Evolutionary conservation across 1,140 invertebrate genomes (phyloP), one percentile per base, ranked within the genome.

Genomic region (Ptiloglossa arizonensis): DNA sequence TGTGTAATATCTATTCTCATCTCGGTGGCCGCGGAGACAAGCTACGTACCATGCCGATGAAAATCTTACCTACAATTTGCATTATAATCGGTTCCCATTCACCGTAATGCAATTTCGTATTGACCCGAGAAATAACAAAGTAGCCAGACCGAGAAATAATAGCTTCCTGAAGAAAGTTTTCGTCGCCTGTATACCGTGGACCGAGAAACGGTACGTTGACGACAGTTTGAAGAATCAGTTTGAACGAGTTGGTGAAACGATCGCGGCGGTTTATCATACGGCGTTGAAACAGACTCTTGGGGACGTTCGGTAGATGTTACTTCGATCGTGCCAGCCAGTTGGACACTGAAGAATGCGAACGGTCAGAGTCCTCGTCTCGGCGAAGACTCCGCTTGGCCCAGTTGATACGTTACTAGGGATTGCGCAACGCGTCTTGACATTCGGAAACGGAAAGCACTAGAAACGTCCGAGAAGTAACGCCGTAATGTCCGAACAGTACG

Each of bases 341-440:
- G 24, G 57, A 70, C 66, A 57, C 27, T n/a, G 44, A 70, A 77
- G 66, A 70, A 70, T 77, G 74, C 66, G 66, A 77, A 69, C 74
- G 57, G 54, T 69, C 66, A 67, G n/a, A 69, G 48, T 41, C 17
- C 60, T 54, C 48, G 24, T 19, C 27, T 29, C 32, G 35, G 35
- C 35, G 22, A 64, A 74, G 8, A 32, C 35, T 66, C 63, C 29
- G 44, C 35, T 54, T 59, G 68, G 68, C 68, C 38, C 68, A 32
- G 54, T 48, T 59, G 41, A 32, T 46, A 59, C 68, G 15, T n/a
- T 13, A 19, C 32, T 2, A 32, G 19, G 54, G n/a, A 27, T 71
- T 71, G 29, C n/a, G 56, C 41, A 71, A 71, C 29, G 27, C 22
- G 54, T 22, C 41, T 50, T 46, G 56, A 60, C 27, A 50, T 60